These are phyloP conservation scores for Zaprionus taronus DNA, from an alignment of 1,140 invertebrate species.

Conservation along the genomic window DNA sequence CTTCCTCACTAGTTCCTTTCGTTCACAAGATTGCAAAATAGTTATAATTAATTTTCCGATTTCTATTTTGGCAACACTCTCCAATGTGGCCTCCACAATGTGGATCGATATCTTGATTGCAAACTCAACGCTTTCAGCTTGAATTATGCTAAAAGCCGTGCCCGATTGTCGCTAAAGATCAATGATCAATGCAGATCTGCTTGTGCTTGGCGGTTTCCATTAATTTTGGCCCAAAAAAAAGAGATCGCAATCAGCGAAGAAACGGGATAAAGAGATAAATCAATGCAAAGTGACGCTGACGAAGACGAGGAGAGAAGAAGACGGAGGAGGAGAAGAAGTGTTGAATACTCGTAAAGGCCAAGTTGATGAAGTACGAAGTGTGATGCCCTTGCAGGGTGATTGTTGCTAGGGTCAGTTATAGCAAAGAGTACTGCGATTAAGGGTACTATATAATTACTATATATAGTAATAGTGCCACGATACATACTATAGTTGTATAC, in stretches of 20 bases:
- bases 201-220: not conserved
- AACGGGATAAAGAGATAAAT: not conserved
- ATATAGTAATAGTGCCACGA: no score
- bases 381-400: not conserved
- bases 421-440: not conserved
- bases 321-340: not conserved
- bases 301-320: not conserved
- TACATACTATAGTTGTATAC: no score
- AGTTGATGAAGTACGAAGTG: not conserved
- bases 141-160: slow-evolving; percentile 5
- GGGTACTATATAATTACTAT: not conserved
- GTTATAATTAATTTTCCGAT: not conserved
- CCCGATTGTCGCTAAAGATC: slow-evolving; percentile 22
- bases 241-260: not conserved
- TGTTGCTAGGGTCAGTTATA: not conserved
- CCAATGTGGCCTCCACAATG: no score
- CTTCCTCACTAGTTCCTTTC: no score
- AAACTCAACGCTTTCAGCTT: slow-evolving; percentile 4
- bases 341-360: not conserved
- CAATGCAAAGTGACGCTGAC: not conserved
- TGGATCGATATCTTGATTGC: not conserved
- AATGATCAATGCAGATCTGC: slow-evolving; percentile 7
- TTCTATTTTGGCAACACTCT: not conserved
- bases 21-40: no score
- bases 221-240: slow-evolving; percentile 3